Conservation (phyloP, 1,140 invertebrate genomes). For the Brachionus koreanus region DNA sequence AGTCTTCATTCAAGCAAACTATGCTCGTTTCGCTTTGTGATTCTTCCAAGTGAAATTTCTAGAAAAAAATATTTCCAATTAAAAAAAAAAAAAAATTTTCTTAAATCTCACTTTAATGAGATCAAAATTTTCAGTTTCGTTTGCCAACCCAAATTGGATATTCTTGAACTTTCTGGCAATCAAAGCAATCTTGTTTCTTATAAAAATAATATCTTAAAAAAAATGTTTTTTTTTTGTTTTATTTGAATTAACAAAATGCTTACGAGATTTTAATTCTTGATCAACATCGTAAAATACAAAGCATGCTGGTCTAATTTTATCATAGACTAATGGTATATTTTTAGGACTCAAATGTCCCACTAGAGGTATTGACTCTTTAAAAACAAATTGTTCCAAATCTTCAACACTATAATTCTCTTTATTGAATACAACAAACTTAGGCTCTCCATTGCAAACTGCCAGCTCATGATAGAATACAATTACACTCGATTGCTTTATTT, state of each 20-base stretch:
- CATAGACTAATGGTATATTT: background rate
- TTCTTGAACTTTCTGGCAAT: background rate
- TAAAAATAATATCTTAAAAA: constrained; percentile 10
- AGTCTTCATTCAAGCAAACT: constrained; percentile 25
- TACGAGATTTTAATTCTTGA: constrained; percentile 12
- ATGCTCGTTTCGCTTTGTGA: background rate
- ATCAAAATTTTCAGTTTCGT: constrained; percentile 39
- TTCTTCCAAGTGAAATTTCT: constrained; percentile 30
- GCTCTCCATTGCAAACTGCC: background rate
- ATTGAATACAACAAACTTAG: background rate
- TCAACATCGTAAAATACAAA: constrained; percentile 40
- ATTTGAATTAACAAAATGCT: background rate
- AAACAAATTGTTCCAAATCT: constrained; percentile 40
- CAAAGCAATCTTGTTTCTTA: background rate
- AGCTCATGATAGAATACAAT: constrained; percentile 33
- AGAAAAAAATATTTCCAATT: background rate
- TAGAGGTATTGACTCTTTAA: background rate
- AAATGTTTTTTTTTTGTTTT: background rate
- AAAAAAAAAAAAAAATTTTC: background rate
- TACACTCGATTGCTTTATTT: background rate
- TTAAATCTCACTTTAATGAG: background rate
- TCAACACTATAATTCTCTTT: background rate
- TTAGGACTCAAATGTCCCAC: constrained; percentile 26
- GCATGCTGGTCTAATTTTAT: constrained; percentile 12
- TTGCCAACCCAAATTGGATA: constrained; percentile 5